Conservation (phyloP, 2,113 vertebrate species). For the Muscicapa adusta region DNA sequence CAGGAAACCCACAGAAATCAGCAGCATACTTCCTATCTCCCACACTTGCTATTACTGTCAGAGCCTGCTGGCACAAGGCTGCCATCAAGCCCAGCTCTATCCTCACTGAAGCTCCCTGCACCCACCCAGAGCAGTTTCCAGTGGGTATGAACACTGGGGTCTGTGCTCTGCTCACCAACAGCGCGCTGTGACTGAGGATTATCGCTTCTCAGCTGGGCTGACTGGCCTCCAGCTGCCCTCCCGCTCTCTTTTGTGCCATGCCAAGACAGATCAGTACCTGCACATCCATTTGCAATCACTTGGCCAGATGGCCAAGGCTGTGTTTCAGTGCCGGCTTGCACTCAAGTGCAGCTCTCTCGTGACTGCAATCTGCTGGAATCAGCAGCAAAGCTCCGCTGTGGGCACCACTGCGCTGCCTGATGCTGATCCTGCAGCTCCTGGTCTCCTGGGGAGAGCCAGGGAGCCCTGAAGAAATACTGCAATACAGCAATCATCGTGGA, state of each 20-base stretch:
- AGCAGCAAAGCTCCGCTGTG: neutral
- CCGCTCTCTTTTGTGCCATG: neutral
- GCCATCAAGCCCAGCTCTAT: neutral
- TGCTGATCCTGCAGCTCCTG: neutral
- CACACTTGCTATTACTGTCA: neutral
- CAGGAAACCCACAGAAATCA: neutral
- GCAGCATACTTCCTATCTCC: neutral
- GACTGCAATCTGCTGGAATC: neutral
- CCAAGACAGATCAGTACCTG: slow-evolving; percentile 26
- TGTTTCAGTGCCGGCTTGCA: neutral
- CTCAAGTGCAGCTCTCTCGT: neutral
- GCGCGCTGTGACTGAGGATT: fast-evolving
- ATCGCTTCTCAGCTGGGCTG: neutral
- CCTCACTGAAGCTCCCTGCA: neutral
- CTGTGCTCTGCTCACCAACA: neutral
- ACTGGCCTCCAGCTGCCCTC: neutral
- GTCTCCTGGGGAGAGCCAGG: neutral
- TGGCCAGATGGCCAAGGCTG: neutral
- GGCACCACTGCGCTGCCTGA: neutral
- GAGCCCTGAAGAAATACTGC: neutral
- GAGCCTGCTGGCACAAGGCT: neutral
- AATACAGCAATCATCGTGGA: neutral
- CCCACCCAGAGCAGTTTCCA: neutral
- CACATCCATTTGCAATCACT: neutral
- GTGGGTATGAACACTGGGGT: fast-evolving